Conservation (phyloP, 1,140 invertebrate genomes). For the Theocolax elegans region DNA sequence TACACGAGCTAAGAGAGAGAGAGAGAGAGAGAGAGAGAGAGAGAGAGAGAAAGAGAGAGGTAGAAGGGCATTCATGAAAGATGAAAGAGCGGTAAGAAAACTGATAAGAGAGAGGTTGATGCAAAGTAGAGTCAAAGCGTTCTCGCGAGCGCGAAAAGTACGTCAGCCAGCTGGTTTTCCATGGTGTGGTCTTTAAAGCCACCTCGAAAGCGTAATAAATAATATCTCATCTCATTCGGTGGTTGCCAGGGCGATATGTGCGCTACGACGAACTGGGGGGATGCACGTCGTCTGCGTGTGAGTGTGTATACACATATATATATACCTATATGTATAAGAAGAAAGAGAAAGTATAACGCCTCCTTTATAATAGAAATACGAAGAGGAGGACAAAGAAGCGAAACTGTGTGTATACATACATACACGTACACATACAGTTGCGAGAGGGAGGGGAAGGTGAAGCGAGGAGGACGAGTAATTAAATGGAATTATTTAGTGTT, state of each 20-base stretch:
- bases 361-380: background rate
- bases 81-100: conserved; percentile 1
- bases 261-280: too few species aligned
- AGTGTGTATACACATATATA: too few species aligned
- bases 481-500: conserved; percentile 39
- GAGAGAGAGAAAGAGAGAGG: background rate
- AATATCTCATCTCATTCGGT: conserved; percentile 29
- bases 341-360: background rate
- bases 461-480: conserved; percentile 26
- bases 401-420: background rate
- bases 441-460: background rate
- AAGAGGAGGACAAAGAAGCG: background rate
- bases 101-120: background rate
- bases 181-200: conserved; percentile 1
- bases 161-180: conserved; percentile 3
- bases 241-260: conserved; percentile 19
- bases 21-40: background rate
- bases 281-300: too few species aligned
- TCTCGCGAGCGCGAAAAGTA: background rate
- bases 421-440: background rate
- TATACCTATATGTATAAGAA: background rate
- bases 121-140: background rate
- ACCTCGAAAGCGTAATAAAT: conserved; percentile 20
- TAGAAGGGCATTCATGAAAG: background rate
- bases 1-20: background rate